Base-by-base conservation (phyloP, 2,113 vertebrate genomes). In the Dendrocopos noguchii region DNA sequence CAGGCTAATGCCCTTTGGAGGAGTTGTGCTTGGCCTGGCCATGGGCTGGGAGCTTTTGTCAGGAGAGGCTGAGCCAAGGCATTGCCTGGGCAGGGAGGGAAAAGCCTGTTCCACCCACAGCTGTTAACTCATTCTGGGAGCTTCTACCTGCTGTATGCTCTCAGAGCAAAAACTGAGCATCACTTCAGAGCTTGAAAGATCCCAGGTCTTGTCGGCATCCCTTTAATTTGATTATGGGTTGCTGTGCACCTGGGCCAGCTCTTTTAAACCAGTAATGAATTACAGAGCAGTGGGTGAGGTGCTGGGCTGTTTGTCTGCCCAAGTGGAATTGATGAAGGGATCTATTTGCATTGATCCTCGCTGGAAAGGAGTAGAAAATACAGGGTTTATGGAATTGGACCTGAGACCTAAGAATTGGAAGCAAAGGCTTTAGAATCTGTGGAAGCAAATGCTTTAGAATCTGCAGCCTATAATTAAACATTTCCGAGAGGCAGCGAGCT, bases 391-490 rank as follows among this genome's bases (percentile, higher is more conserved):
- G 36, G 47, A 80, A 74, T n/a, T 8, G 25, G 27, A 66, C 78
- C 87, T 3, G 31, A 64, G 75, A 61, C 36, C 64, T 61, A 91
- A 83, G 56, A 83, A 53, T 42, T 52, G 91, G 74, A 79, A 82
- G 53, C 31, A 91, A 83, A 56, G 17, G 55, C 55, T 56, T 56
- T 31, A 66, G 87, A 75, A 65, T 60, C 53, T 2, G 8, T 52
- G 91, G 74, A 82, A 82, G 53, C 31, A 91, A 83, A 56, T 29
- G 55, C 55, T 56, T 56, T 31, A 66, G 87, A 75, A 65, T 60
- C 53, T 2, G 8, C 65, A 89, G 81, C 71, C 89, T 87, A 5
- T 87, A 87, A 93, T 87, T 81, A 94, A 94, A 82, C 71, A 42
- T 71, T 87, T 87, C 70, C 84, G 7, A 90, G 92, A 71, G 50